Evolutionary conservation across 2,113 vertebrate genomes (phyloP).

Genomic region (Agapornis roseicollis): DNA sequence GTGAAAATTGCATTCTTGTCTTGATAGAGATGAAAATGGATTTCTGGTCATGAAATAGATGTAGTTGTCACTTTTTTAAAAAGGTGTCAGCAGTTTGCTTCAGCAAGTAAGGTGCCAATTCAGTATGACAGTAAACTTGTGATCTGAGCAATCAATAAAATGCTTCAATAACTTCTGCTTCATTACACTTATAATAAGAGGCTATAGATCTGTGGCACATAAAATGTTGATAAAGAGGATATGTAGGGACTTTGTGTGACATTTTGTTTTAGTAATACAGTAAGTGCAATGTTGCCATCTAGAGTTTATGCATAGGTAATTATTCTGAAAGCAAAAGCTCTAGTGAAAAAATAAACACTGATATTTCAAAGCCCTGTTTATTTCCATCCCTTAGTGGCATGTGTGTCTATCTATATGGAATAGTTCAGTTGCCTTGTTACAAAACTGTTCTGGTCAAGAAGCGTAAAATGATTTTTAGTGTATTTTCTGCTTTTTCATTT

Average conservation of each 20-base stretch:
- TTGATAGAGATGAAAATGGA: slow-evolving; percentile 96
- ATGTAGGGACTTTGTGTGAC: slow-evolving; percentile 65
- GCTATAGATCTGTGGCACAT: slow-evolving; percentile 87
- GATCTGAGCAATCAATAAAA: slow-evolving; percentile 95
- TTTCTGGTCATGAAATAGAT: slow-evolving; percentile 94
- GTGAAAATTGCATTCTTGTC: slow-evolving; percentile 97
- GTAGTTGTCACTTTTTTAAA: slow-evolving; percentile 94
- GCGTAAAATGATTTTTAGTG: not conserved
- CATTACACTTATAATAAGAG: slow-evolving; percentile 94
- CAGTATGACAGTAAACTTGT: slow-evolving; percentile 90
- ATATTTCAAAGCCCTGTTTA: slow-evolving; percentile 12
- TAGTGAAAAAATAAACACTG: not conserved
- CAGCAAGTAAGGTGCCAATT: slow-evolving; percentile 91
- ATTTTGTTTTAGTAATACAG: slow-evolving; percentile 69
- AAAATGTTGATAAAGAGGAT: slow-evolving; percentile 82
- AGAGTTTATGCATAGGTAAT: slow-evolving; percentile 82
- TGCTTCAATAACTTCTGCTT: slow-evolving; percentile 91
- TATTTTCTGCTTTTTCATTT: slow-evolving; percentile 7
- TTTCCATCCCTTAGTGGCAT: slow-evolving; percentile 5
- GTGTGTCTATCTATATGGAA: not conserved
- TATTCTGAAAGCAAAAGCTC: slow-evolving; percentile 42
- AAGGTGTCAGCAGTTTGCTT: slow-evolving; percentile 95
- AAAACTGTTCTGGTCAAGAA: slow-evolving; percentile 14
- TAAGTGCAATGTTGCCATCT: slow-evolving; percentile 91
- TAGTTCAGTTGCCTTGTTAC: slow-evolving; percentile 13